A percentile compares a stretch with the other conserved stretches of the same genome.
Conservation (phyloP, 2,113 vertebrate species). For the Gadus macrocephalus region DNA sequence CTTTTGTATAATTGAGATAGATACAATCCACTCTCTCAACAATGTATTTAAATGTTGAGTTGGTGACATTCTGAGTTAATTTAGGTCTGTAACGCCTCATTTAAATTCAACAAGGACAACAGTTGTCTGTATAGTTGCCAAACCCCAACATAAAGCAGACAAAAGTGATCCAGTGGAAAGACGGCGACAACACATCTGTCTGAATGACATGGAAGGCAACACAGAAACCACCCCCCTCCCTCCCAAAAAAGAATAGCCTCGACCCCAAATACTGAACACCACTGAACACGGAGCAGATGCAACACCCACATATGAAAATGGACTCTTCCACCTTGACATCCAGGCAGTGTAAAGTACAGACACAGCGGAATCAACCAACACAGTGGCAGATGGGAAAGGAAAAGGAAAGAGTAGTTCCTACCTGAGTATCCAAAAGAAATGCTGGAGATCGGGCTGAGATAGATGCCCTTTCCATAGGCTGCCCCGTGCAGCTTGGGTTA, state of each 20-base stretch:
- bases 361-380: slow-evolving; percentile 32
- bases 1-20: too few relatives aligned
- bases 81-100: too few relatives aligned
- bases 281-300: slow-evolving; percentile 18
- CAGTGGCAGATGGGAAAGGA: slow-evolving; percentile 13
- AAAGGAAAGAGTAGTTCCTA: slow-evolving; percentile 70
- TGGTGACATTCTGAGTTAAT: too few relatives aligned
- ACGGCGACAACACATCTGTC: slow-evolving; percentile 23
- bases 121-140: too few relatives aligned
- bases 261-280: slow-evolving; percentile 28
- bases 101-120: too few relatives aligned
- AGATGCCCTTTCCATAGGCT: slow-evolving; percentile 99
- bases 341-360: slow-evolving; percentile 41
- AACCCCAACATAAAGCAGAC: too few relatives aligned
- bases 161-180: slow-evolving; percentile 3
- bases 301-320: slow-evolving; percentile 42
- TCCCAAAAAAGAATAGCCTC: slow-evolving; percentile 1
- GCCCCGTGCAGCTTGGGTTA: slow-evolving; percentile 96
- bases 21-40: too few relatives aligned
- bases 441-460: slow-evolving; percentile 99
- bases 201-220: slow-evolving; percentile 30
- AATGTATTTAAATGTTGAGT: too few relatives aligned
- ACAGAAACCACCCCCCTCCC: slow-evolving; percentile 13
- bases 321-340: slow-evolving; percentile 30
- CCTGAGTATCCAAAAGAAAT: slow-evolving; percentile 99